A percentile compares a stretch with the other conserved stretches of the same genome.
Evolutionary conservation across 1,140 invertebrate genomes (phyloP).

Genomic region (Melanaphis sacchari): DNA sequence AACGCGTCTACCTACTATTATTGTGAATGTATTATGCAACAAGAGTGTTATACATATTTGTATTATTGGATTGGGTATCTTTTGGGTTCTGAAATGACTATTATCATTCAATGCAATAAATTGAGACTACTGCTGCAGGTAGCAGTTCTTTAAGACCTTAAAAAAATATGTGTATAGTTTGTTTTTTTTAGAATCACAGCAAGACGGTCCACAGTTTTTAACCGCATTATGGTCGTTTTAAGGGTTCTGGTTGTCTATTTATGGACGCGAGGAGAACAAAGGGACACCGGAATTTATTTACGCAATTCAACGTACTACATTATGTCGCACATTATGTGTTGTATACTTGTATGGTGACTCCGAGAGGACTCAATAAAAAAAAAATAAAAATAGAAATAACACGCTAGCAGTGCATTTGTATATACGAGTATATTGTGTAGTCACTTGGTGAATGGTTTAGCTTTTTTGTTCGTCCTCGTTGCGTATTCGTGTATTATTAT

Average conservation of each 20-base stretch:
- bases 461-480: neutral
- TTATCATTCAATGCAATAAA: neutral
- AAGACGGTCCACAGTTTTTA: neutral
- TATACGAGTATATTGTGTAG: too few species aligned
- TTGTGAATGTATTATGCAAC: neutral
- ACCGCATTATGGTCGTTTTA: slow-evolving; percentile 49
- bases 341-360: neutral
- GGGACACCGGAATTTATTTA: neutral
- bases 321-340: neutral
- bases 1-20: neutral
- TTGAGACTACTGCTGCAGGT: neutral
- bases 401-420: neutral
- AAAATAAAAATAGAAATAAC: neutral
- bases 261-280: neutral
- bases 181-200: neutral
- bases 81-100: neutral
- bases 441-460: neutral
- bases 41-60: neutral
- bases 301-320: slow-evolving; percentile 6
- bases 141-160: neutral
- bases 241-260: slow-evolving; percentile 43
- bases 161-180: neutral
- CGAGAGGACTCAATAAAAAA: slow-evolving; percentile 6
- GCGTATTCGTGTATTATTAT: neutral
- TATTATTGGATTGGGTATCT: neutral